These are phyloP conservation scores for Tolypeutes matacus DNA, from an alignment of 2,797 vertebrate genomes.

Conservation along the genomic window DNA sequence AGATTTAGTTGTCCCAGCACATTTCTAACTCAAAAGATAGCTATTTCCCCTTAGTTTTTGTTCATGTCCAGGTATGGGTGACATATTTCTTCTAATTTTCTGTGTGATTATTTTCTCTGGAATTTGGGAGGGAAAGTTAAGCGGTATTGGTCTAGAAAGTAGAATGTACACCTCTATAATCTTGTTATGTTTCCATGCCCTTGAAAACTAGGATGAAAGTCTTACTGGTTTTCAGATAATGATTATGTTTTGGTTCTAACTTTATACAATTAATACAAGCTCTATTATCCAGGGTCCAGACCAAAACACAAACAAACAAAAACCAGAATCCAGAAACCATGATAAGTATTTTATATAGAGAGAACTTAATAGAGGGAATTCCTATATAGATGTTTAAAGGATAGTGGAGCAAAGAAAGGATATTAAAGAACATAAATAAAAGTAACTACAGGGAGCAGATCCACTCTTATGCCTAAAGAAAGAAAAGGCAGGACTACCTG, in stretches of 20 bases:
- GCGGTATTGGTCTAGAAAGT: background rate
- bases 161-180: background rate
- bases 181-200: background rate
- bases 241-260: background rate
- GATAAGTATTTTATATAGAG: background rate
- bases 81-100: slow-evolving; percentile 57
- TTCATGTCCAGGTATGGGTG: background rate
- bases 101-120: slow-evolving; percentile 40
- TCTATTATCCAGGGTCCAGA: background rate
- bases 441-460: background rate
- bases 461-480: background rate
- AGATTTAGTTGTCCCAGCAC: background rate
- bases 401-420: background rate
- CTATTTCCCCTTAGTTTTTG: background rate
- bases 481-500: background rate
- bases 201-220: background rate
- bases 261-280: background rate
- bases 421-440: background rate
- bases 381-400: background rate
- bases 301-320: too few relatives aligned
- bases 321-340: background rate
- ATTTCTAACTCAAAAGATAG: background rate
- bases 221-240: slow-evolving; percentile 22
- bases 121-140: slow-evolving; percentile 28
- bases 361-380: background rate